Evolutionary conservation across 2,888 invertebrate genomes (phyloP), one percentile per base, ranked within the genome.

Genomic region (Drosophila suboccidentalis): DNA sequence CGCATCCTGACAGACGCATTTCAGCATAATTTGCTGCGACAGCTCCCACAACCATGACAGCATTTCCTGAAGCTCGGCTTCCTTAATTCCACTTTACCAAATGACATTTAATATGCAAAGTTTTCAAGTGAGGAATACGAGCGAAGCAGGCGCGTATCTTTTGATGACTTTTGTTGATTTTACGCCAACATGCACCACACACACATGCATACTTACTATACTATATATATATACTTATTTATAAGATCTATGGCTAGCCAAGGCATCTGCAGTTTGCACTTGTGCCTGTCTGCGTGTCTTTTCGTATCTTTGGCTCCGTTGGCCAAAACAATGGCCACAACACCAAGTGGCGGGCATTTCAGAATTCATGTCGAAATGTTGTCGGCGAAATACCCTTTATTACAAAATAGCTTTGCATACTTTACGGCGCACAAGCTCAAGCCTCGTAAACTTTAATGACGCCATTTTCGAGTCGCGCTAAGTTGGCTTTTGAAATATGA

Each of bases 31-130:
- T 87, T 90, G 90, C 90, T 80, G 64, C 78, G 90, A 89, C 85
- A 86, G 85, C 76, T 57, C 32, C 53, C 63, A 26, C 36, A 60
- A 44, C 55, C 49, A 76, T 53, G 64, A 55, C 71, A 79, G 80
- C 70, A 59, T 81, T 72, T 80, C 73, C 73, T 74, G 83, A 17
- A 43, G 55, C 70, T 66, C 46, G 39, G 82, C 73, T 74, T 82
- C 80, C 88, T 77, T 81, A 84, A 89, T 90, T 87, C 89, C 90
- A 88, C 90, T 87, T 87, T 89, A 78, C 82, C 88, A 79, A 90
- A 90, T 90, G 90, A 89, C 90, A 91, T 90, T 90, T 91, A 91
- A 90, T 90, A 90, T 90, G 90, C 90, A 90, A 90, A 90, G 91
- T 90, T 90, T 90, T 75, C 64, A 59, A 58, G 36, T 59, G 58